Conservation (phyloP, 2,888 invertebrate species). For the Tribolium freemani region DNA sequence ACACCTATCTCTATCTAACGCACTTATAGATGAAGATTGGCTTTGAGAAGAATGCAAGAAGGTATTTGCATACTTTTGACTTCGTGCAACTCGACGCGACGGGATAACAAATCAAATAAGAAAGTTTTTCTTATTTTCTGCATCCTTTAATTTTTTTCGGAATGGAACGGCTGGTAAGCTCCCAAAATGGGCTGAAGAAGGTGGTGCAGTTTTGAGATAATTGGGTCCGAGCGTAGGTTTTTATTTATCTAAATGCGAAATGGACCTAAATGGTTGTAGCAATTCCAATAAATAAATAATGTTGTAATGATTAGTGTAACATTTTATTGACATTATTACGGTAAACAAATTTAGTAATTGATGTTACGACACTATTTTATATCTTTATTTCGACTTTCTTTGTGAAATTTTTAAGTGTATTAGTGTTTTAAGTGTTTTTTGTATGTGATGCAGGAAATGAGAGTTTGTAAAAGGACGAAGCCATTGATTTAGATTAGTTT, state of each 20-base stretch:
- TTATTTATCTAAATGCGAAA: neutral
- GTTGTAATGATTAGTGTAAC: conserved; percentile 17
- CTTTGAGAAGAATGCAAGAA: conserved; percentile 6
- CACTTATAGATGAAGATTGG: neutral
- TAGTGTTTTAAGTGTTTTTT: neutral
- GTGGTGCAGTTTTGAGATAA: conserved; percentile 2
- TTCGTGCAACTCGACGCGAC: conserved; percentile 1
- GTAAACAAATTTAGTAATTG: conserved; percentile 19
- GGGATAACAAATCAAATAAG: neutral
- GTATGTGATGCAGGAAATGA: neutral
- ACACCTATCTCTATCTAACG: conserved; percentile 15
- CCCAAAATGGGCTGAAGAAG: neutral
- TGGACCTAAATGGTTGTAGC: neutral
- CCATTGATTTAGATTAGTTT: too few species aligned
- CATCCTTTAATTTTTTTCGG: too few species aligned
- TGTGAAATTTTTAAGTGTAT: neutral
- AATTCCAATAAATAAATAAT: conserved; percentile 1
- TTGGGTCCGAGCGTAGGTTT: conserved; percentile 1
- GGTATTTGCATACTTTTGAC: conserved; percentile 31
- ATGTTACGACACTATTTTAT: conserved; percentile 9
- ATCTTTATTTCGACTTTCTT: neutral
- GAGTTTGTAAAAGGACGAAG: neutral
- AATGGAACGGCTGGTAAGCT: neutral
- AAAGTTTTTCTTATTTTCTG: too few species aligned
- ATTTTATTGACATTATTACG: conserved; percentile 5